Percentiles rank a stretch among this genome's conserved stretches.
Conservation (phyloP, 2,888 invertebrate species). For the Antheraea yamamai region DNA sequence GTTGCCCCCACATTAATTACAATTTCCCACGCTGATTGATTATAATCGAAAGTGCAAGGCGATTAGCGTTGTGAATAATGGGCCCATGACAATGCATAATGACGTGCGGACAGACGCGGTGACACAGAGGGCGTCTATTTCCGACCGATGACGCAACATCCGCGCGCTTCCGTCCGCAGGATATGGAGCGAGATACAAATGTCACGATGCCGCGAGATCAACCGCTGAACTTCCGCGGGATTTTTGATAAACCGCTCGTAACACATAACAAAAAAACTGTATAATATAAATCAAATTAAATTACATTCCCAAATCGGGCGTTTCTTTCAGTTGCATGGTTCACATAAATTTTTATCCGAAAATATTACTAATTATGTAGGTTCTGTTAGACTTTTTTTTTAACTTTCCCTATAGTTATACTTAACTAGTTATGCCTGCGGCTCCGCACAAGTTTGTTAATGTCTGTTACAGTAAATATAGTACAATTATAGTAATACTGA, state of each 20-base stretch:
- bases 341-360: background rate
- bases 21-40: slow-evolving; percentile 11
- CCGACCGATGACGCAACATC: slow-evolving; percentile 78
- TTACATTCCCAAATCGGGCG: background rate
- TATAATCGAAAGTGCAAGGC: slow-evolving; percentile 9
- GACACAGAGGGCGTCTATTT: slow-evolving; percentile 79
- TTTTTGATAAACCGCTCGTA: slow-evolving; percentile 47
- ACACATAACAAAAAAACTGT: background rate
- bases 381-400: background rate
- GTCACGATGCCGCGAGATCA: slow-evolving; percentile 59
- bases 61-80: slow-evolving; percentile 33
- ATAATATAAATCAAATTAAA: background rate
- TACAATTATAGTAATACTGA: too few relatives aligned
- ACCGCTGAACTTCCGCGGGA: slow-evolving; percentile 60
- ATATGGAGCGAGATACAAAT: slow-evolving; percentile 68
- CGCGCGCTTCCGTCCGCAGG: slow-evolving; percentile 74
- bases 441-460: too few relatives aligned
- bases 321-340: background rate
- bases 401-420: too few relatives aligned
- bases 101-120: slow-evolving; percentile 54
- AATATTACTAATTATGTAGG: background rate
- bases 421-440: too few relatives aligned
- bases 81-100: slow-evolving; percentile 30
- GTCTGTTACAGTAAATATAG: too few relatives aligned
- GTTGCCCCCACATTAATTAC: background rate